Base-by-base conservation (phyloP, 2,797 vertebrate species). In the Falco novaeseelandiae region DNA sequence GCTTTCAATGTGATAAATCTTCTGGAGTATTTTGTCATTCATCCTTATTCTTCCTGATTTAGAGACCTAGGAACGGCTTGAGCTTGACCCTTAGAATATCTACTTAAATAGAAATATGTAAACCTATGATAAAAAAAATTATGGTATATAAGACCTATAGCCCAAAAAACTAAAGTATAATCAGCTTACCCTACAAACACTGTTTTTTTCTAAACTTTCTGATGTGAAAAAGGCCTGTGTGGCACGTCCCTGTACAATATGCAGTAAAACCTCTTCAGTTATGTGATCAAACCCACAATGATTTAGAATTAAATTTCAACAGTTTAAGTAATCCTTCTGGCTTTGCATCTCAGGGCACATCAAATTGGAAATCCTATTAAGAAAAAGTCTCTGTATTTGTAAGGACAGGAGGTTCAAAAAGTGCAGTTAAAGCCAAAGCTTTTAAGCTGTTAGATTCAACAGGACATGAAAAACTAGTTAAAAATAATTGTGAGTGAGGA, bases 231-330 rank as follows among this genome's bases (percentile, higher is more conserved):
- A 59, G n/a, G 48, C 40, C 34, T 19, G 8, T 42, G 52, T 81
- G 65, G 2, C 48, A 46, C 3, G 7, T 82, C 30, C 15, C 76
- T 85, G 44, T 63, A 40, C 67, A 73, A 36, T 10, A 48, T 3
- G 5, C 48, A 51, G 49, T 27, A 83, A 87, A 87, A 11, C 25
- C 26, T 82, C 87, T 90, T 83, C 62, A 52, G 57, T 36, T 61
- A 23, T 10, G 14, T 76, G 59, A 88, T 81, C 93, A 91, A 93
- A 88, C 58, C 79, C 73, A 63, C 46, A 54, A 69, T 8, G 38
- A 82, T 46, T 93, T 78, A 76, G 83, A 97, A 92, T 77, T 86
- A 90, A 69, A 91, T 92, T 94, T 92, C 58, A 82, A 78, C 81
- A 76, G 70, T 78, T 80, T 73, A 83, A 89, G 51, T 94, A 90